Conservation (phyloP, 2,113 vertebrate species). For the Rhodinocichla rosea region DNA sequence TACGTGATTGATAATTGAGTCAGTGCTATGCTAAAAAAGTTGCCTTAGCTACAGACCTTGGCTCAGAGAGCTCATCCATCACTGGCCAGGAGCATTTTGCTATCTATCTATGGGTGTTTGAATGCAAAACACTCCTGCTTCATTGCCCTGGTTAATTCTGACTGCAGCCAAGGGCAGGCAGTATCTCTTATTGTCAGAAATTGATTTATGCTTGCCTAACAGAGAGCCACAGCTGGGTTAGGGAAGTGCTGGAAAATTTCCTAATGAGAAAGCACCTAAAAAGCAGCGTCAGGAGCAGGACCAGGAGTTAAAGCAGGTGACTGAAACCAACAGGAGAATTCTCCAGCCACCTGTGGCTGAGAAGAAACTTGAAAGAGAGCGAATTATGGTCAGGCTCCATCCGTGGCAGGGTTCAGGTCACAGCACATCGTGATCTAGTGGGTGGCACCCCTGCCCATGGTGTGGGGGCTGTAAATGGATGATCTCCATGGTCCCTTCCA, state of each 20-base stretch:
- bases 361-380: not conserved
- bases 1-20: not conserved
- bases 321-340: not conserved
- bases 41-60: not conserved
- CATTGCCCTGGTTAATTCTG: not conserved
- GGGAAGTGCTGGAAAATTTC: not conserved
- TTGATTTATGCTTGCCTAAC: not conserved
- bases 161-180: not conserved
- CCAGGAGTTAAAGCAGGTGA: not conserved
- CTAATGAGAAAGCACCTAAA: not conserved
- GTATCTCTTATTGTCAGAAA: not conserved
- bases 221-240: not conserved
- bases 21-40: not conserved
- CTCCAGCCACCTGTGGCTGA: not conserved
- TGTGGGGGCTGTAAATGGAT: accelerated
- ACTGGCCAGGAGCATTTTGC: not conserved
- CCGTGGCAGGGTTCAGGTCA: accelerated
- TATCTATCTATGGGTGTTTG: not conserved
- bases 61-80: not conserved
- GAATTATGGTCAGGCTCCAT: not conserved
- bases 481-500: not conserved
- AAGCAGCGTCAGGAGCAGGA: not conserved
- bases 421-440: no score
- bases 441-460: not conserved
- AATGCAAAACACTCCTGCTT: not conserved